phyloP scores from a whole-genome alignment of 2,888 invertebrate genomes.

The Rhyacophila evoluta region DNA sequence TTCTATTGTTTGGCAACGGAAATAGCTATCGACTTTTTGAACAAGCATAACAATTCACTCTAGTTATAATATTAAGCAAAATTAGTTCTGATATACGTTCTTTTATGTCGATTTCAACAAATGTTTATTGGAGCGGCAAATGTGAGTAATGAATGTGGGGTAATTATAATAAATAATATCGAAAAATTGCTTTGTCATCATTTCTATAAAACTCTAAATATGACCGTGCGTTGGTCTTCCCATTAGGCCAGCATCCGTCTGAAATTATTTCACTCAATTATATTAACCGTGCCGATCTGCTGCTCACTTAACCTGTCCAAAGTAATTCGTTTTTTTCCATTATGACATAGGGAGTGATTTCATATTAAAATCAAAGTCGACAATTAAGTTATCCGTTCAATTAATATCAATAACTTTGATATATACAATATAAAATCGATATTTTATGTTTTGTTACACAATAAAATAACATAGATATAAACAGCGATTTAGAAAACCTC shows the following conservation, averaged over 20 bases:
- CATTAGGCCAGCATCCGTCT: neutral
- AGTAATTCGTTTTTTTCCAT: neutral
- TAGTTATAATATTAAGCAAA: too few species aligned
- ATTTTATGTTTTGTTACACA: neutral
- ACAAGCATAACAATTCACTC: too few species aligned
- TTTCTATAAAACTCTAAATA: neutral
- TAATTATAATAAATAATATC: neutral
- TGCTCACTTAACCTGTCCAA: neutral
- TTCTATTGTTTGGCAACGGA: too few species aligned
- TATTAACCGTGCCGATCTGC: neutral
- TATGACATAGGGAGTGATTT: neutral
- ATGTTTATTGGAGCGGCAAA: too few species aligned
- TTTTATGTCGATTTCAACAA: too few species aligned
- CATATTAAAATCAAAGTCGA: neutral
- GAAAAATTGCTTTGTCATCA: neutral
- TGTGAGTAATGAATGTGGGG: too few species aligned
- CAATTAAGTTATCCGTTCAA: neutral
- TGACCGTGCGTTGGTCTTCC: neutral
- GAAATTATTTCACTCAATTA: neutral
- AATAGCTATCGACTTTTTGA: too few species aligned
- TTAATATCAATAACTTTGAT: slow-evolving; percentile 1
- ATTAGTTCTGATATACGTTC: too few species aligned
- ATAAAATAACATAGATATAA: too few species aligned
- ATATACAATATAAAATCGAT: too few species aligned
- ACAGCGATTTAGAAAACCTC: too few species aligned